Base-by-base conservation (phyloP, 53 echinoderm and acorn worm species). In the Pentamera pediparva region DNA sequence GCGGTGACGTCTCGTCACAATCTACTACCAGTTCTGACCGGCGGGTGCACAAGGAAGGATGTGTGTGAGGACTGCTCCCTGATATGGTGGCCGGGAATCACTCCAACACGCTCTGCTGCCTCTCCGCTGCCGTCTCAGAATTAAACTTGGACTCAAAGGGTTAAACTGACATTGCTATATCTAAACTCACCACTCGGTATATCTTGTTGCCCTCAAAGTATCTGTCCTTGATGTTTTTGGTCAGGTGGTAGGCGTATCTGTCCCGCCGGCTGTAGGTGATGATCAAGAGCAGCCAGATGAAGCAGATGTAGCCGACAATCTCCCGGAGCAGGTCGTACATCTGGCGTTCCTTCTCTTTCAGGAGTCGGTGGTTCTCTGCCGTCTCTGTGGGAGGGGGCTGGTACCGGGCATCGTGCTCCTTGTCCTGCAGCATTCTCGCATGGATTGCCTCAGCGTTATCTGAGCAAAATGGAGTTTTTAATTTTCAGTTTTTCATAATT, bases 321-420 rank as follows among this genome's bases (percentile, higher is more conserved):
- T 93, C 86, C 38, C 80, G 77, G 51, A 93, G 76, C 17, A 93
- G 86, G 31, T 77, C 78, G 62, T 86, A 93, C 86, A 93, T 83
- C 35, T 81, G 75, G 2, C 76, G 70, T 63, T 89, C 79, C 33
- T 79, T 37, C 1, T 83, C 76, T 62, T 89, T 93, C 38, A 83
- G 80, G 22, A 41, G 49, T 3, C 89, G 81, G 51, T 74, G 67
- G 37, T 26, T 35, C 25, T 61, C 62, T 9, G 86, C 76, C 0
- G 31, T 39, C 37, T 32, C 65, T 1, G 24, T 24, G 6, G 65
- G 55, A 4, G 92, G 92, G 7, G 93, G 93, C 39, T 75, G 61
- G 84, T 93, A 93, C 61, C 76, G 77, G 72, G 51, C 35, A 9
- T 78, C 78, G 13, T 62, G 62, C 49, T 70, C 36, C 32, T 83